Percentiles rank a stretch among this genome's conserved stretches.
phyloP scores from a whole-genome alignment of 2,797 vertebrate genomes.

The Alouatta caraya region DNA sequence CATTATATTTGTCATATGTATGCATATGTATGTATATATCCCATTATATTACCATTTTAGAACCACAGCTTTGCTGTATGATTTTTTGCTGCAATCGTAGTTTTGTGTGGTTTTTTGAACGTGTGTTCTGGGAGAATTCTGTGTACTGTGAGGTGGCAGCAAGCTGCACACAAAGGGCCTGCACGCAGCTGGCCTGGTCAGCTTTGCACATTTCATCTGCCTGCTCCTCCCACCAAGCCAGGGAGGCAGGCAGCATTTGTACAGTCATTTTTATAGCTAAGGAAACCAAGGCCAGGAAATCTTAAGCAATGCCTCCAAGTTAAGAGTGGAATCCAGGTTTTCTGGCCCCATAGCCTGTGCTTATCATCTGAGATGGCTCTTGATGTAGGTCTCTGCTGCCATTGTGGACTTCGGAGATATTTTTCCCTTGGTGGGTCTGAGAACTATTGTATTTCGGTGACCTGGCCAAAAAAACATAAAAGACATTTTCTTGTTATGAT shows the following conservation, averaged over 20 bases:
- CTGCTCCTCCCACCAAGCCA: too few species aligned
- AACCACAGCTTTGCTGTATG: too few species aligned
- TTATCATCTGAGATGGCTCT: neutral
- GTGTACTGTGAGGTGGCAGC: neutral
- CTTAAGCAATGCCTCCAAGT: neutral
- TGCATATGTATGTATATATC: neutral
- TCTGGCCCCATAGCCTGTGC: neutral
- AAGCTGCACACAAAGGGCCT: rapidly evolving
- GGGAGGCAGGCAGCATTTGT: rapidly evolving
- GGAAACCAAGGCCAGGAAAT: neutral
- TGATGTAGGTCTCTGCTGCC: neutral
- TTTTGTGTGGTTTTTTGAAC: neutral
- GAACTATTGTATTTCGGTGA: too few species aligned
- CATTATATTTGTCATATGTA: neutral
- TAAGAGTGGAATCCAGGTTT: neutral
- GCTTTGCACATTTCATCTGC: rapidly evolving
- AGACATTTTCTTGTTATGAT: neutral
- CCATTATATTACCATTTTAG: neutral
- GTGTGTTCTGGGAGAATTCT: neutral
- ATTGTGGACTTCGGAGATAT: rapidly evolving
- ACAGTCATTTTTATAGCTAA: neutral
- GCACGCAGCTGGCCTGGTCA: rapidly evolving
- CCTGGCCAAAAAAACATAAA: neutral
- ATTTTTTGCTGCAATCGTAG: neutral
- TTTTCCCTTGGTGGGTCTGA: neutral